Percentiles rank a stretch among this genome's conserved stretches.
phyloP scores from a whole-genome alignment of 2,888 invertebrate genomes.

The Helobdella robusta region DNA sequence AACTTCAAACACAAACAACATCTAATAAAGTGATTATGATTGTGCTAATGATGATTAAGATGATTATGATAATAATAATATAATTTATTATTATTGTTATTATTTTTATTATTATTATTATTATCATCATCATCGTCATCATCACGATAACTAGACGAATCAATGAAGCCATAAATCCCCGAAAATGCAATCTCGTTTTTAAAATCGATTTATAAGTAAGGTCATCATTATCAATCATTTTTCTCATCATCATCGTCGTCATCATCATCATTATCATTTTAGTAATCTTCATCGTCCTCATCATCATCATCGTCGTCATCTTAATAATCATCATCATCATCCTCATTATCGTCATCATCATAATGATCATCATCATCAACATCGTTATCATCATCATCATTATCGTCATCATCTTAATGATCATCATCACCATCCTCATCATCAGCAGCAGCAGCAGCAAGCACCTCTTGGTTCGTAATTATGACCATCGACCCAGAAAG shows the following conservation, averaged over 20 bases:
- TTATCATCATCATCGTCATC: not conserved
- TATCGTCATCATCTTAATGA: not conserved
- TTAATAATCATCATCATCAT: not conserved
- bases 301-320: not conserved
- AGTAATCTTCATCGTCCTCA: not conserved
- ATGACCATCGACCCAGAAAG: conserved; percentile 41
- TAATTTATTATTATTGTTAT: too few species aligned
- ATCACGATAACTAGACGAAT: not conserved
- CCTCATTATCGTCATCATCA: not conserved
- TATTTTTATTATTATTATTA: too few species aligned
- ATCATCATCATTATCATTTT: conserved; percentile 4
- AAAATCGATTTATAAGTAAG: too few species aligned
- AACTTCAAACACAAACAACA: too few species aligned
- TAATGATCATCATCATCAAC: too few species aligned
- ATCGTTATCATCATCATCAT: not conserved
- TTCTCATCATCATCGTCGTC: not conserved
- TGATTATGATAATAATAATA: too few species aligned
- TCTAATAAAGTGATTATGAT: too few species aligned
- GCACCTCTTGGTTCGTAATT: conserved; percentile 37
- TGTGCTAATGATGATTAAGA: too few species aligned
- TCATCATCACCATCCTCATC: not conserved
- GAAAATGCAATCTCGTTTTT: too few species aligned
- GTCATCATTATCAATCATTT: too few species aligned
- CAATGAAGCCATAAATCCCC: too few species aligned
- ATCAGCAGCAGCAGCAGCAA: not conserved